Evolutionary conservation across 2,797 vertebrate genomes (phyloP).

Genomic region (Microctenopoma steveboyesi): DNA sequence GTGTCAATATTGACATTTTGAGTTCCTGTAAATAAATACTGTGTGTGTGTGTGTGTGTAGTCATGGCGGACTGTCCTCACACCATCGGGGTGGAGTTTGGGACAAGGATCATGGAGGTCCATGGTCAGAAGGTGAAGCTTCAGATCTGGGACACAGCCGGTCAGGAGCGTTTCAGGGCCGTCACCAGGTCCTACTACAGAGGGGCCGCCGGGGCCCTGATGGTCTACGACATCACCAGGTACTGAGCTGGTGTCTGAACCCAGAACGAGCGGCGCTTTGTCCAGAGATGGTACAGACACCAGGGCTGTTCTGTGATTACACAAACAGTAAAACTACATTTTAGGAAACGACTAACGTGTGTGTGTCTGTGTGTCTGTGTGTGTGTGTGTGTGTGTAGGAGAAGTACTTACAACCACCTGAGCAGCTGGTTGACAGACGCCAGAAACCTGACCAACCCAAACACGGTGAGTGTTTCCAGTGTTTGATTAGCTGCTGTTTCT

Average conservation of each 20-base stretch:
- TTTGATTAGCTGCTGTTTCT: not conserved
- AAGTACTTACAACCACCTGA: constrained; percentile 95
- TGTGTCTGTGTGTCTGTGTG: constrained; percentile 4
- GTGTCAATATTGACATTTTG: not conserved
- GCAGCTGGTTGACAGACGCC: constrained; percentile 96
- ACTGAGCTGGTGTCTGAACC: not conserved
- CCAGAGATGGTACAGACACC: not conserved
- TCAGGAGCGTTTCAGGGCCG: constrained; percentile 96
- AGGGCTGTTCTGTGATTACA: not conserved
- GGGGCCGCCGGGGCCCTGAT: constrained; percentile 97
- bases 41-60: constrained; percentile 68
- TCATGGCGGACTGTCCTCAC: constrained; percentile 99
- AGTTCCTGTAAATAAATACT: not conserved
- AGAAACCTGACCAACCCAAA: constrained; percentile 84
- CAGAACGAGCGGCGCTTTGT: not conserved
- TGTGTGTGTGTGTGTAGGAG: constrained; percentile 79
- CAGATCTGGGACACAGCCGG: constrained; percentile 99
- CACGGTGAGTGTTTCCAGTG: constrained; percentile 50
- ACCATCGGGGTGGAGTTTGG: constrained; percentile 99
- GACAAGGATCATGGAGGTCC: constrained; percentile 98
- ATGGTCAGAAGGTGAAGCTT: constrained; percentile 98
- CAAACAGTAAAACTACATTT: no score
- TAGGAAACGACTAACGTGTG: no score
- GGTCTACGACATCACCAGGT: constrained; percentile 99
- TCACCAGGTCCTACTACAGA: constrained; percentile 97